These are phyloP conservation scores for Clavelina lepadiformis DNA, from an alignment of 23 tunicate genomes.

Conservation along the genomic window DNA sequence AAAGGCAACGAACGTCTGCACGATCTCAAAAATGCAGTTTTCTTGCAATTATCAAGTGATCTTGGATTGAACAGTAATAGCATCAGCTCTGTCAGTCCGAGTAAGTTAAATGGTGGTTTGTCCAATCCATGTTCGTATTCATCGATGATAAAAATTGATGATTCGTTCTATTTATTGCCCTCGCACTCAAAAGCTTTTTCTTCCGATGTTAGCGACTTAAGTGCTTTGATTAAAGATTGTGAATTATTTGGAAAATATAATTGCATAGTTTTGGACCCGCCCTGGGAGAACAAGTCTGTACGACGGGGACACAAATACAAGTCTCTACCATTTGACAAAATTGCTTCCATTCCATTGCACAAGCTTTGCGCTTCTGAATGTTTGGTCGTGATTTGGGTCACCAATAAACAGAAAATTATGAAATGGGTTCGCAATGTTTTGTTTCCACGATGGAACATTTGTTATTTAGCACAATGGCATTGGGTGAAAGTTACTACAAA, in stretches of 20 bases:
- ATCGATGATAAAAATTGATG: background rate
- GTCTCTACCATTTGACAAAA: conserved; percentile 46
- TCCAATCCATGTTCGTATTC: conserved; percentile 11
- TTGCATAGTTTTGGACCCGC: conserved; percentile 78
- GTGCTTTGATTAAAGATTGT: conserved; percentile 32
- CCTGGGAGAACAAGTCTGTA: conserved; percentile 92
- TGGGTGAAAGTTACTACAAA: conserved; percentile 71
- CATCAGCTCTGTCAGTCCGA: too few relatives aligned
- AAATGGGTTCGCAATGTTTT: conserved; percentile 47
- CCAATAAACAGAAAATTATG: conserved; percentile 62
- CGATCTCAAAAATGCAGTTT: too few relatives aligned
- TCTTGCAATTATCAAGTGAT: too few relatives aligned
- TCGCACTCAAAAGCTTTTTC: conserved; percentile 37
- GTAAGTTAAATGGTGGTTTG: too few relatives aligned
- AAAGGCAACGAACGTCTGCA: too few relatives aligned
- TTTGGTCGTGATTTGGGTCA: conserved; percentile 68
- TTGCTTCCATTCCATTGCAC: conserved; percentile 27
- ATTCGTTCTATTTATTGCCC: conserved; percentile 32
- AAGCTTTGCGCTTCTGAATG: conserved; percentile 21
- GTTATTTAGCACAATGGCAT: conserved; percentile 49
- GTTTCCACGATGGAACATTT: conserved; percentile 46
- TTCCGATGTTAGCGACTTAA: conserved; percentile 35
- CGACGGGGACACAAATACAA: conserved; percentile 65
- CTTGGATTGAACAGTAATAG: too few relatives aligned
- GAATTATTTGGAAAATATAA: conserved; percentile 40